Evolutionary conservation across 2,888 invertebrate genomes (phyloP), one percentile per base, ranked within the genome.

Genomic region (Heteropelma amictum): DNA sequence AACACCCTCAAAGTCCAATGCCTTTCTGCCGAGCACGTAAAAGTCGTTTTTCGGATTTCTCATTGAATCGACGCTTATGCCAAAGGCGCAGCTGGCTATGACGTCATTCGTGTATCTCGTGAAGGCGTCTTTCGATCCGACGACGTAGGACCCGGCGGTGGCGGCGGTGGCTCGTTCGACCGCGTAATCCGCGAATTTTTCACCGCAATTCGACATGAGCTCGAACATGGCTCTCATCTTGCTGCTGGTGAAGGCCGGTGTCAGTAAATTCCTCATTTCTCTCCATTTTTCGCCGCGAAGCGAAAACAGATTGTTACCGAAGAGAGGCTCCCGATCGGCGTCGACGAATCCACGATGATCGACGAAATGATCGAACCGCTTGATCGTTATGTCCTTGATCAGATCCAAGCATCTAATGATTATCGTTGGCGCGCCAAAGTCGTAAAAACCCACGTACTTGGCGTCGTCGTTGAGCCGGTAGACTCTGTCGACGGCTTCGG

Each of bases 201-300:
- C 72, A 1, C 86, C 87, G 54, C 86, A 87, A 3, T 85, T 84
- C 0, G 79, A 77, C 78, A 92, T 91, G 64, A 91, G 86, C 0
- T 89, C 90, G 81, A 91, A 88, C 91, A 92, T 91, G 1, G 84
- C 79, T 40, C 90, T 90, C 91, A 92, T 91, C 84, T 92, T 92
- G 58, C 91, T 91, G 4, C 91, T 88, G 0, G 92, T 92, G 83
- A 92, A 92, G 0, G 91, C 90, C 0, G 92, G 92, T 19, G 91
- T 91, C 19, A 92, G 78, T 0, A 91, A 88, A 0, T 86, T 84
- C 17, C 92, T 84, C 89, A 92, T 90, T 2, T 90, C 89, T 0
- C 90, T 88, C 92, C 92, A 92, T 83, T 80, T 88, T 0, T 91
- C 89, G 7, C 90, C 92, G 1, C 64, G 70, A 0, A 85, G 53